Evolutionary conservation across 1,140 invertebrate species (phyloP).

Genomic region (Dendrolimus kikuchii): DNA sequence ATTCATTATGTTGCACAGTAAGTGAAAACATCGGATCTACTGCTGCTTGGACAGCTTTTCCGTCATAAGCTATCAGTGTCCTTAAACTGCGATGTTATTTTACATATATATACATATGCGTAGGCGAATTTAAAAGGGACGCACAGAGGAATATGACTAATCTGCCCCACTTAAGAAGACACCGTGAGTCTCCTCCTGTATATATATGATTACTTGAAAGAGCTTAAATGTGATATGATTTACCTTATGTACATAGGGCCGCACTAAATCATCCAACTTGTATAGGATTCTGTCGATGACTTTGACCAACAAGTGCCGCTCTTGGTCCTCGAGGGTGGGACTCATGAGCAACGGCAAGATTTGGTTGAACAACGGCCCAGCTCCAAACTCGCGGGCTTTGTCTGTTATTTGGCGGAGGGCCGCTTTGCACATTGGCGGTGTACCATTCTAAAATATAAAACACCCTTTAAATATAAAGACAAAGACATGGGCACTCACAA

Average conservation of each 20-base stretch:
- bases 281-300: conserved; percentile 99
- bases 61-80: too few species aligned
- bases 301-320: conserved; percentile 99
- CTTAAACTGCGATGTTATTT: too few species aligned
- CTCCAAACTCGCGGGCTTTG: conserved; percentile 98
- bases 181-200: too few species aligned
- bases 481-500: not conserved
- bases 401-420: conserved; percentile 98
- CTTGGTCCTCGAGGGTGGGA: conserved; percentile 99
- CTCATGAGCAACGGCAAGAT: conserved; percentile 99
- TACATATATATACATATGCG: too few species aligned
- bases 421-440: conserved; percentile 99
- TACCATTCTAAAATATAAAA: conserved; percentile 83
- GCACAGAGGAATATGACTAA: too few species aligned
- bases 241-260: conserved; percentile 99
- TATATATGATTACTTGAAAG: too few species aligned
- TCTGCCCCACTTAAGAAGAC: too few species aligned
- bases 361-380: conserved; percentile 98
- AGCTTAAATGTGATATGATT: conserved; percentile 6
- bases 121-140: too few species aligned
- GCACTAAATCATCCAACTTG: conserved; percentile 98
- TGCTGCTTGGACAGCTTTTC: too few species aligned
- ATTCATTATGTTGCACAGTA: too few species aligned
- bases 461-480: too few species aligned
- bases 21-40: too few species aligned